These are phyloP conservation scores for Melanogrammus aeglefinus DNA, from an alignment of 2,797 vertebrate species.

Conservation along the genomic window DNA sequence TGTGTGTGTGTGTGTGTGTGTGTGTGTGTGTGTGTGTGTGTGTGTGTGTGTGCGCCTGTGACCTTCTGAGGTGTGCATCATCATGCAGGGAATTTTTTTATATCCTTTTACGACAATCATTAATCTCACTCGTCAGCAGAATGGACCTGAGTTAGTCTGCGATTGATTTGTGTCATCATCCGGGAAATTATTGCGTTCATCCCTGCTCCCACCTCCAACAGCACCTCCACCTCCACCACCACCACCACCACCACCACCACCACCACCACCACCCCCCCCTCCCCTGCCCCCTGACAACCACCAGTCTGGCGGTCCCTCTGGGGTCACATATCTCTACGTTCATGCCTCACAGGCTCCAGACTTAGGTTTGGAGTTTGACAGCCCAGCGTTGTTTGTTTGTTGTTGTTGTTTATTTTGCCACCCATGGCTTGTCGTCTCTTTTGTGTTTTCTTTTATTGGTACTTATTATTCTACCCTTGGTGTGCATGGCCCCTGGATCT, in stretches of 20 bases:
- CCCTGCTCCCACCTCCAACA: constrained; percentile 31
- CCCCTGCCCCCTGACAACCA: too few species aligned
- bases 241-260: not conserved
- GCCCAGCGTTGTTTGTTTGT: constrained; percentile 29
- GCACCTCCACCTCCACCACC: not conserved
- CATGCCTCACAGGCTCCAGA: not conserved
- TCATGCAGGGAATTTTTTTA: constrained; percentile 34
- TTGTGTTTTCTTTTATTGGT: not conserved
- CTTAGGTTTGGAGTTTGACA: not conserved
- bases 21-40: not conserved
- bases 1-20: constrained; percentile 10
- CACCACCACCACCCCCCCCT: not conserved
- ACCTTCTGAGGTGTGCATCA: constrained; percentile 35
- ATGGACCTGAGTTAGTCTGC: constrained; percentile 34
- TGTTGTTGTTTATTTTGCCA: constrained; percentile 25
- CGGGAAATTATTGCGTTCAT: constrained; percentile 59
- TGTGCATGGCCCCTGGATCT: constrained; percentile 29
- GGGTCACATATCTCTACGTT: not conserved
- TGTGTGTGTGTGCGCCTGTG: constrained; percentile 23
- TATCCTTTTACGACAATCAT: constrained; percentile 52
- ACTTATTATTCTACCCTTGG: not conserved
- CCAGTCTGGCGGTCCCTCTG: not conserved
- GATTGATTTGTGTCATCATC: constrained; percentile 59
- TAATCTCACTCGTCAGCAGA: constrained; percentile 41
- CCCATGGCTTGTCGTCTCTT: constrained; percentile 19